phyloP scores from a whole-genome alignment of 2,888 invertebrate genomes.

The Ctenicera cuprea region DNA sequence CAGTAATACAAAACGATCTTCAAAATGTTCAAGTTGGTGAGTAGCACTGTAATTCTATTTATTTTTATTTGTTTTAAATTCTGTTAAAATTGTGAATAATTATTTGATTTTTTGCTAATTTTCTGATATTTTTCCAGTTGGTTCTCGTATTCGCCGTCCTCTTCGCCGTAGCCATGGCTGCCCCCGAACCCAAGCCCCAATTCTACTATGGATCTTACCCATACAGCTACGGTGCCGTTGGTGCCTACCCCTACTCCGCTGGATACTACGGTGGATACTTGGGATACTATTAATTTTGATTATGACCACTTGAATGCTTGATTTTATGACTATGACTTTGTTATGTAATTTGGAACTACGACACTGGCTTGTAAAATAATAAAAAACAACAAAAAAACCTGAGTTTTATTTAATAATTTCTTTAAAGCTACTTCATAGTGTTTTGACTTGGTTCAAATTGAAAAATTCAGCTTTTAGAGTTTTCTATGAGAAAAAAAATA shows the following conservation, averaged over 20 bases:
- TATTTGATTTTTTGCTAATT: not conserved
- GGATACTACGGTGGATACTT: slow-evolving; percentile 41
- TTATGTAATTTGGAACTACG: not conserved
- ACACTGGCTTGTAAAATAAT: slow-evolving; percentile 1
- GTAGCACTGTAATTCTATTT: not conserved
- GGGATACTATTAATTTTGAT: not conserved
- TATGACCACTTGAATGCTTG: not conserved
- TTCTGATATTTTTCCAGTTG: slow-evolving; percentile 37
- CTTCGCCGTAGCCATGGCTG: slow-evolving; percentile 54
- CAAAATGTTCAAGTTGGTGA: slow-evolving; percentile 44
- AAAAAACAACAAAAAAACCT: not conserved
- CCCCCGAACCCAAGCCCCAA: slow-evolving; percentile 52
- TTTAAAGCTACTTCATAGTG: too few species aligned
- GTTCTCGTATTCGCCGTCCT: slow-evolving; percentile 51
- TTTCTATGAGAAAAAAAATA: too few species aligned
- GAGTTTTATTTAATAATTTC: too few species aligned
- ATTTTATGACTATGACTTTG: not conserved
- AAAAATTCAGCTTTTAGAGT: too few species aligned
- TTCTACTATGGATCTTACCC: slow-evolving; percentile 40
- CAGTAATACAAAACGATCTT: slow-evolving; percentile 1
- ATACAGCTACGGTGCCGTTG: slow-evolving; percentile 36
- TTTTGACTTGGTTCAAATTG: too few species aligned
- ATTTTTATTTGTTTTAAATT: not conserved
- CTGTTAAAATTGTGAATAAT: not conserved
- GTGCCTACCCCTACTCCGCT: slow-evolving; percentile 37